Evolutionary conservation across 30 jellyfish, hydroid and myxozoan genomes (phyloP), one percentile per base, ranked within the genome.

Genomic region (Aurelia aurita): DNA sequence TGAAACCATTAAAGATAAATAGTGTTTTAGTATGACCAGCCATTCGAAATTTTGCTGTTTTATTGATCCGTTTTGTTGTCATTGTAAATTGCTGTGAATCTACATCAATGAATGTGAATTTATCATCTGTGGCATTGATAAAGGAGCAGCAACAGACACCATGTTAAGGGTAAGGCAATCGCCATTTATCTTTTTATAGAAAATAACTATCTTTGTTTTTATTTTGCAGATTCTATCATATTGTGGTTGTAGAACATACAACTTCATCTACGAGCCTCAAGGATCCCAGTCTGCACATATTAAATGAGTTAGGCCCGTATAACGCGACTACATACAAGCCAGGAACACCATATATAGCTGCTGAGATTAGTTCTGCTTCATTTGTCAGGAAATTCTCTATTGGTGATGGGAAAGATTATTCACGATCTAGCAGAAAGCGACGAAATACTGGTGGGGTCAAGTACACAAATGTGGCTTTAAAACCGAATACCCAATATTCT

Each of bases 371-470:
- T 39, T 39, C 51, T 15, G 43, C 94, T 2, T 31, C 83, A 14
- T 91, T 72, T 73, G 79, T 44, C 8, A n/a, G 72, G 1, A 69
- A 18, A 23, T 79, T 88, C 54, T 11, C 91, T 2, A 73, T 92
- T 34, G 98, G 98, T 20, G 92, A 92, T 81, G 97, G 97, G 34
- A 87, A 92, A 53, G 61, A 49, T 22, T 92, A 68, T 87, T 47
- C 67, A 10, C 32, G 25, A 49, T 64, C 85, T 18, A 27, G 21
- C 55, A 58, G 84, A 57, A 63, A 44, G 49, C 47, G 86, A 26
- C 59, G 87, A 65, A 43, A 67, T 46, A 80, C 71, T 43, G 89
- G 90, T 22, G 60, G 72, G 29, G 26, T 46, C 16, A 60, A 63
- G 49, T 86, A 71, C 63, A 67, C 49, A 20, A 92, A 92, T 72